phyloP scores from a whole-genome alignment of 2,888 invertebrate species.

The Tribolium freemani region DNA sequence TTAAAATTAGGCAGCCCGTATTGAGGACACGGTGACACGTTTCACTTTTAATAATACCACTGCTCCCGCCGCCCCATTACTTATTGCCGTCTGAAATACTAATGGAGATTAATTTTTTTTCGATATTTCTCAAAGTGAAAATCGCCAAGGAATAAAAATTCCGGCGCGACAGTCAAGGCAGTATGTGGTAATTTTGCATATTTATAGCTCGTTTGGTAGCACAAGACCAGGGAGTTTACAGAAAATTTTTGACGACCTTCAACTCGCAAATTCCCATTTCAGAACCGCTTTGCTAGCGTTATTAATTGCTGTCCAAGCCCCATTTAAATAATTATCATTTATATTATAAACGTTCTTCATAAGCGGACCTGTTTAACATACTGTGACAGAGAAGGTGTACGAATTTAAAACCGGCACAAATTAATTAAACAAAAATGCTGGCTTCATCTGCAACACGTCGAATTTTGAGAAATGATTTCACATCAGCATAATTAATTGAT shows the following conservation, averaged over 20 bases:
- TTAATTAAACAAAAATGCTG: neutral
- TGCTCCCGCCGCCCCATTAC: constrained; percentile 1
- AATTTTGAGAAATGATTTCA: neutral
- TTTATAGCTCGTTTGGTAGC: neutral
- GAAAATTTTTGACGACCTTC: neutral
- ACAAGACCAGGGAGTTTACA: neutral
- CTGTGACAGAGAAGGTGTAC: neutral
- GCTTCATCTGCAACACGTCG: neutral
- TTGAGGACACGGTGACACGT: constrained; percentile 60
- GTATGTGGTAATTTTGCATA: neutral
- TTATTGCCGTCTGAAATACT: constrained; percentile 13
- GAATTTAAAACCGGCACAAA: neutral
- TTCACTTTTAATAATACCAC: constrained; percentile 56
- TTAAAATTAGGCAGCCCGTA: constrained; percentile 59
- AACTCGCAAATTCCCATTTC: neutral
- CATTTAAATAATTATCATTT: constrained; percentile 10
- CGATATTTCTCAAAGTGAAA: neutral
- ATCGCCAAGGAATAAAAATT: neutral
- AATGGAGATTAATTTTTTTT: constrained; percentile 15
- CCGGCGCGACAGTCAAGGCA: neutral
- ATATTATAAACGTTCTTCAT: neutral
- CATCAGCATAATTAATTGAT: too few species aligned
- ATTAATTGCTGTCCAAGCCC: constrained; percentile 3
- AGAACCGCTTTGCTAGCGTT: neutral
- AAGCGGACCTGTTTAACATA: neutral